phyloP scores from a whole-genome alignment of 2,113 vertebrate species.

The Piprites chloris region DNA sequence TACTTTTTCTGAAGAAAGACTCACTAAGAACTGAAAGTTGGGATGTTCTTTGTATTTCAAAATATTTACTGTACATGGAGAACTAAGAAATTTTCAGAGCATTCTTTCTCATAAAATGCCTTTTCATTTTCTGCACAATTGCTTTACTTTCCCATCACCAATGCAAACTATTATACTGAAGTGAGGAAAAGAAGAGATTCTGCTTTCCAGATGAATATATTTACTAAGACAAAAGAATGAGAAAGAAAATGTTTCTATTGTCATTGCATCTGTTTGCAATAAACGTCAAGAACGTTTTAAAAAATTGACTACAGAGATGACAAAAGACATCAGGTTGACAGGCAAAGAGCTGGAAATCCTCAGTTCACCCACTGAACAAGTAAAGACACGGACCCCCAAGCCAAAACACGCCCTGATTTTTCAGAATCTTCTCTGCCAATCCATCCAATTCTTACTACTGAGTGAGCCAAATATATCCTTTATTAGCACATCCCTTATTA shows the following conservation, averaged over 20 bases:
- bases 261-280: slow-evolving; percentile 34
- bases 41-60: slow-evolving; percentile 28
- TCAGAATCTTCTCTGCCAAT: not conserved
- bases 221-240: slow-evolving; percentile 43
- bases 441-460: not conserved
- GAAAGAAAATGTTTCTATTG: slow-evolving; percentile 35
- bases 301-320: slow-evolving; percentile 26
- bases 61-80: not conserved
- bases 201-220: slow-evolving; percentile 1
- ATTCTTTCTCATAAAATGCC: not conserved
- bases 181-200: not conserved
- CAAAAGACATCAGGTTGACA: slow-evolving; percentile 35
- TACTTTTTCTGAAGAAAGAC: not conserved
- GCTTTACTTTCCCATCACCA: slow-evolving; percentile 21
- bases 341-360: not conserved
- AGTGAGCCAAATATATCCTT: not conserved
- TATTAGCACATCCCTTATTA: not conserved
- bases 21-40: not conserved
- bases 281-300: not conserved
- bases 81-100: not conserved
- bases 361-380: not conserved
- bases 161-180: not conserved
- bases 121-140: slow-evolving; percentile 41
- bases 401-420: not conserved
- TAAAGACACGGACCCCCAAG: not conserved